Conservation (phyloP, 2,888 invertebrate species). For the Phortica magna region DNA sequence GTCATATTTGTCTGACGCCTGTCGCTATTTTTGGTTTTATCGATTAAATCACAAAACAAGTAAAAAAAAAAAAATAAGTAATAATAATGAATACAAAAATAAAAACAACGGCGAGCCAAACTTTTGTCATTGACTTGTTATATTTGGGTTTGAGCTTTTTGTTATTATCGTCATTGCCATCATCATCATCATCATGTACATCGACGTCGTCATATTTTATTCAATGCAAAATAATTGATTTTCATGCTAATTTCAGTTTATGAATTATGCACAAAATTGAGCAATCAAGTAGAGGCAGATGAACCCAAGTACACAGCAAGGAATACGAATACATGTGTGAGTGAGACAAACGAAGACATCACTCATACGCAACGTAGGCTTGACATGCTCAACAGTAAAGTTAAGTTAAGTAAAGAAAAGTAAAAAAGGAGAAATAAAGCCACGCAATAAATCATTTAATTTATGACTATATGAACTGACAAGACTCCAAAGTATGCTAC, state of each 20-base stretch:
- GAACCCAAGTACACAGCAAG: neutral
- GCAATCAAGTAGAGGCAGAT: neutral
- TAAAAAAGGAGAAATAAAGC: neutral
- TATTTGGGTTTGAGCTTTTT: neutral
- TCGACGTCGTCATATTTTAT: conserved; percentile 18
- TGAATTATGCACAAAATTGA: conserved; percentile 6
- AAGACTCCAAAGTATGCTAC: neutral
- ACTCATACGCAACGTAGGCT: conserved; percentile 44
- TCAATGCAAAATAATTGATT: conserved; percentile 31
- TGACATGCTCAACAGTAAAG: neutral
- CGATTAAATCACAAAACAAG: conserved; percentile 54
- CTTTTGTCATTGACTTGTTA: neutral
- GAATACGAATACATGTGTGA: neutral
- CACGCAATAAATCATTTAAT: neutral
- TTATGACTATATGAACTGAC: neutral
- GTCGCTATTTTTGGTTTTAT: conserved; percentile 63
- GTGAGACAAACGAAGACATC: conserved; percentile 33
- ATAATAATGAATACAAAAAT: neutral
- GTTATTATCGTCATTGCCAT: neutral
- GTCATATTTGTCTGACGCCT: neutral
- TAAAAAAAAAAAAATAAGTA: too few relatives aligned
- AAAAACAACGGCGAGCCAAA: conserved; percentile 2
- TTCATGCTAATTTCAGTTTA: conserved; percentile 14
- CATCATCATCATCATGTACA: too few relatives aligned
- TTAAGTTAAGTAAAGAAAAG: neutral